These are phyloP conservation scores for Eupithecia subumbrata DNA, from an alignment of 2,888 invertebrate species.

Conservation along the genomic window DNA sequence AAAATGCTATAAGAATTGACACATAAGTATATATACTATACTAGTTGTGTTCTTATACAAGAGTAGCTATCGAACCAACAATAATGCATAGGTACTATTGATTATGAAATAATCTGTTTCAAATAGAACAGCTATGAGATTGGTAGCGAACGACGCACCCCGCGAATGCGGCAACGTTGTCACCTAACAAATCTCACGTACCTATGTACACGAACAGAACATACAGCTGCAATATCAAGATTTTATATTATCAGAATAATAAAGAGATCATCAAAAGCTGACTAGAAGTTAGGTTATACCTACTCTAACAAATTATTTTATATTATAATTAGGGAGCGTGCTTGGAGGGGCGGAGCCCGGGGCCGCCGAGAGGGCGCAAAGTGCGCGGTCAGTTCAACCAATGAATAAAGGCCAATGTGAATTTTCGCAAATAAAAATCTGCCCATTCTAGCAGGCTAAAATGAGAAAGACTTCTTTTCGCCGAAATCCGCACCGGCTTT, in stretches of 20 bases:
- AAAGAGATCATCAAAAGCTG: slow-evolving; percentile 81
- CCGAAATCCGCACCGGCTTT: neutral
- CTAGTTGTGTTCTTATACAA: slow-evolving; percentile 84
- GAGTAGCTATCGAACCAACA: slow-evolving; percentile 82
- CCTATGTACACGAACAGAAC: slow-evolving; percentile 71
- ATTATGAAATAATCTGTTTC: slow-evolving; percentile 79
- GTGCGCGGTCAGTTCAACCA: neutral
- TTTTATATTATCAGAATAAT: slow-evolving; percentile 71
- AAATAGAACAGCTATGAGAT: slow-evolving; percentile 66
- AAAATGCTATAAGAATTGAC: slow-evolving; percentile 85
- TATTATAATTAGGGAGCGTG: slow-evolving; percentile 40
- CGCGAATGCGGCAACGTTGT: slow-evolving; percentile 45
- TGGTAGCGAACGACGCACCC: slow-evolving; percentile 50
- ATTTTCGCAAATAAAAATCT: neutral
- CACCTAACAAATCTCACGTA: slow-evolving; percentile 67
- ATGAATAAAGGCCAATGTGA: neutral
- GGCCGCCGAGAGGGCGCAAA: slow-evolving; percentile 11
- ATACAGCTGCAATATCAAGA: slow-evolving; percentile 71
- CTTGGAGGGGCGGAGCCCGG: slow-evolving; percentile 29
- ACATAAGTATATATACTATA: slow-evolving; percentile 85
- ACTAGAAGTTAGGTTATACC: slow-evolving; percentile 80
- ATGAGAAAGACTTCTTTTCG: neutral
- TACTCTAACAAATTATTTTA: slow-evolving; percentile 75
- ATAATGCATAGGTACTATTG: slow-evolving; percentile 75
- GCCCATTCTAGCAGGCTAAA: neutral